phyloP scores from a whole-genome alignment of 2,113 vertebrate genomes.

The Eira barbara region DNA sequence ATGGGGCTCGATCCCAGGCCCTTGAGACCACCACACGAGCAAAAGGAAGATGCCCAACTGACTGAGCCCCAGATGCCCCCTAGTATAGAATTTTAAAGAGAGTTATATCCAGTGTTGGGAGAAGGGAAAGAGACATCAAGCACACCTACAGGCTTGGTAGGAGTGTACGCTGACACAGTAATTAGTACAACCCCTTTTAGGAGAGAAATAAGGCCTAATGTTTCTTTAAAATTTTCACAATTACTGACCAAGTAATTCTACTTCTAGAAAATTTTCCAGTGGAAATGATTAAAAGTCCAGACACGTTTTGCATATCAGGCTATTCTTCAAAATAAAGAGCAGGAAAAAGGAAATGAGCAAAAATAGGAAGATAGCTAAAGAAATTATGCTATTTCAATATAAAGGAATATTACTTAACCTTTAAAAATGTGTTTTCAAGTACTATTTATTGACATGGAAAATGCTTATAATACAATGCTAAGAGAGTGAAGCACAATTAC shows the following conservation, averaged over 20 bases:
- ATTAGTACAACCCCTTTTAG: not conserved
- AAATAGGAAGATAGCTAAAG: not conserved
- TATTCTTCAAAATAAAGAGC: not conserved
- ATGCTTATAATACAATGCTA: not conserved
- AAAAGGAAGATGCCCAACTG: too few species aligned
- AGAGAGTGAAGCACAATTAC: not conserved
- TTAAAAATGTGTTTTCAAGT: constrained; percentile 22
- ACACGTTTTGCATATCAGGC: not conserved
- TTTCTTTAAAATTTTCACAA: not conserved
- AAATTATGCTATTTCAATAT: not conserved
- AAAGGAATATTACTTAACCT: not conserved
- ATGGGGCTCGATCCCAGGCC: too few species aligned
- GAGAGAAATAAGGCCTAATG: not conserved
- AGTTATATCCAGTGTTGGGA: not conserved
- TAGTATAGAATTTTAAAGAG: not conserved
- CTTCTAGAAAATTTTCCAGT: not conserved
- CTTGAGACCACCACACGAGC: too few species aligned
- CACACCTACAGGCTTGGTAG: not conserved
- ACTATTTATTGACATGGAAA: not conserved
- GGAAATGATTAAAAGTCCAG: not conserved
- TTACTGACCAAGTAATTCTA: not conserved
- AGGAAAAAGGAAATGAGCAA: not conserved
- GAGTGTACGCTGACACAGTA: not conserved
- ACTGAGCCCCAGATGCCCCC: too few species aligned
- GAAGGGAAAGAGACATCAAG: not conserved